Base-by-base conservation (phyloP, 2,113 vertebrate genomes). In the Lontra canadensis region DNA sequence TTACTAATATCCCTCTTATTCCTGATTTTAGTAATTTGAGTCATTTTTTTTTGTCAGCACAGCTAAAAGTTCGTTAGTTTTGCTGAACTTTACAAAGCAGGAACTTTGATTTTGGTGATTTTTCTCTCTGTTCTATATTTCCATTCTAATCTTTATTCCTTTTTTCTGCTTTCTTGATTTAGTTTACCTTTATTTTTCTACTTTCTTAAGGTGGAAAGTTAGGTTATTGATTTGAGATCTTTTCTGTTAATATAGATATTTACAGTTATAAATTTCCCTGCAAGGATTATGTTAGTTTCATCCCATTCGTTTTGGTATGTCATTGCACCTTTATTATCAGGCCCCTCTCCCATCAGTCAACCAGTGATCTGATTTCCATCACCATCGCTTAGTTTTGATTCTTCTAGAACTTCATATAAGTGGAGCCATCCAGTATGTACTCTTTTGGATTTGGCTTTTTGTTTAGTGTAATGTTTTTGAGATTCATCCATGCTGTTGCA, bases 21-120 rank as follows among this genome's bases (percentile, higher is more conserved):
- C n/a, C 39, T 85, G 25, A 63, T 94, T 69, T 67, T 89, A 96
- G 59, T 93, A 47, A 89, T 84, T 67, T 88, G 78, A 93, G 47
- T 85, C 42, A 42, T 63, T 26, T 81, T 82, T 79, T 52, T 88
- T 94, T 17, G 29, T 25, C 34, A 63, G 17, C 14, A 11, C 83
- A 78, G 36, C 47, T 26, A 73, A 84, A 88, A 59, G 59, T 94
- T 80, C 55, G 26, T 89, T 20, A 84, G 6, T 78, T 89, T 71
- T 79, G 31, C n/a, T 79, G 15, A 78, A 85, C 65, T 96, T 93
- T 69, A 85, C 79, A 94, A 79, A 85, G 34, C 79, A 74, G n/a
- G 21, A 79, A 39, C 26, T 83, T 78, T 79, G 44, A 44, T 84
- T 92, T 84, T 63, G 49, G 84, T 93, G 57, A 61, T 89, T 90